Evolutionary conservation across 2,888 invertebrate species (phyloP).

Genomic region (Tholera decimalis): DNA sequence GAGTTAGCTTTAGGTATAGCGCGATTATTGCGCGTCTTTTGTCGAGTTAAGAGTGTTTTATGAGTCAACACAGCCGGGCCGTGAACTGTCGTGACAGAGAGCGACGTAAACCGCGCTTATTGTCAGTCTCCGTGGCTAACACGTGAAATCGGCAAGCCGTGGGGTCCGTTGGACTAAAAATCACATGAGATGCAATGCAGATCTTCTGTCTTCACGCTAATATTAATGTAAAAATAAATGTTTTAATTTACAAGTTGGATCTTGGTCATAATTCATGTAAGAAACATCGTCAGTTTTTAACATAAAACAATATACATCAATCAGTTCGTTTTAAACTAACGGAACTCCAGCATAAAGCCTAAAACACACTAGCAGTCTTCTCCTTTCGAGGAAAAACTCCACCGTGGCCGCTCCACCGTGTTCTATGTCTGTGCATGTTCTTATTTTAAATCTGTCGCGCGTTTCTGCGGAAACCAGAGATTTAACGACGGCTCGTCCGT

Average conservation of each 20-base stretch:
- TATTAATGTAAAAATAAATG: not conserved
- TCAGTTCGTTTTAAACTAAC: conserved; percentile 37
- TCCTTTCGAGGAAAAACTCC: conserved; percentile 28
- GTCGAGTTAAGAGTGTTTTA: conserved; percentile 80
- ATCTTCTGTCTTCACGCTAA: conserved; percentile 18
- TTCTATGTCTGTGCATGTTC: conserved; percentile 79
- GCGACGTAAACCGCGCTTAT: conserved; percentile 83
- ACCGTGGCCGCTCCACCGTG: conserved; percentile 68
- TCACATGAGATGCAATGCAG: conserved; percentile 56
- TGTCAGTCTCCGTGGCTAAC: conserved; percentile 89
- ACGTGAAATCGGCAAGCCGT: conserved; percentile 87
- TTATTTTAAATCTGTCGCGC: conserved; percentile 87
- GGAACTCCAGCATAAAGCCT: conserved; percentile 13
- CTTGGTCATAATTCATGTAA: not conserved
- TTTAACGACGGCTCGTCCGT: conserved; percentile 89
- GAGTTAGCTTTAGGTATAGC: conserved; percentile 59
- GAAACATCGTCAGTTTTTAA: not conserved
- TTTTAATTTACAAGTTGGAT: not conserved
- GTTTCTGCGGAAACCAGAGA: conserved; percentile 88
- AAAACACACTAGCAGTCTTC: not conserved
- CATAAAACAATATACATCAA: conserved; percentile 18
- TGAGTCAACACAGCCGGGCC: conserved; percentile 80
- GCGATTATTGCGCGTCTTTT: conserved; percentile 64
- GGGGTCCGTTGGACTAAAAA: conserved; percentile 76
- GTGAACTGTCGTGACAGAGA: conserved; percentile 84